A percentile compares a stretch with the other conserved stretches of the same genome.
Conservation (phyloP, 2,113 vertebrate genomes). For the Limnothrissa miodon region DNA sequence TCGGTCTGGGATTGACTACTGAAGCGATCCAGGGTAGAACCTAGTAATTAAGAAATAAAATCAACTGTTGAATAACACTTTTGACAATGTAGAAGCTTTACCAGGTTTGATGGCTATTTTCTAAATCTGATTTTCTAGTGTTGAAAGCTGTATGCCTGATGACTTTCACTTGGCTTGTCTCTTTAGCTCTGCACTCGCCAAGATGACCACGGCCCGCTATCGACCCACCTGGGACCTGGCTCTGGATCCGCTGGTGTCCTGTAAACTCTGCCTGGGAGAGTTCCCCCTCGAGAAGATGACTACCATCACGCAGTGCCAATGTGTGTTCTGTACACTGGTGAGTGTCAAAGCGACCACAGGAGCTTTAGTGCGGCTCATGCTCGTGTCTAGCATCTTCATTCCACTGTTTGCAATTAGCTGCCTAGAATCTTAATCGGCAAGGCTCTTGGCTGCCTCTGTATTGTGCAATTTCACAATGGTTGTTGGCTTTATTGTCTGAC, state of each 20-base stretch:
- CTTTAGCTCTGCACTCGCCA: slow-evolving; percentile 74
- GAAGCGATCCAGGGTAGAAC: background rate
- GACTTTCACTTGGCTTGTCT: background rate
- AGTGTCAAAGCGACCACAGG: slow-evolving; percentile 53
- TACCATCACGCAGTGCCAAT: slow-evolving; percentile 96
- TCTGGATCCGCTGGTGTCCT: slow-evolving; percentile 92
- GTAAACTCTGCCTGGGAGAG: slow-evolving; percentile 97
- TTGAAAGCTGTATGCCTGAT: slow-evolving; percentile 10
- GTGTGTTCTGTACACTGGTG: slow-evolving; percentile 97
- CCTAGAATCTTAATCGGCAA: background rate
- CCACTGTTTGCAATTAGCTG: background rate
- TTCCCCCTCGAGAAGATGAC: slow-evolving; percentile 98
- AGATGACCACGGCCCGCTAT: slow-evolving; percentile 93
- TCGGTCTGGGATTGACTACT: too few relatives aligned
- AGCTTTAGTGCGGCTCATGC: background rate
- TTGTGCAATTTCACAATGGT: background rate
- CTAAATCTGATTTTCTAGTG: background rate
- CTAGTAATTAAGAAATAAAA: background rate
- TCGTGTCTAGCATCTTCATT: background rate
- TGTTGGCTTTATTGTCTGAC: background rate
- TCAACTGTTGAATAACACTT: background rate
- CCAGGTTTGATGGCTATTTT: background rate
- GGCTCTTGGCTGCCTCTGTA: background rate
- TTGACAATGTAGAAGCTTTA: background rate
- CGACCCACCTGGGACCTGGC: slow-evolving; percentile 96